A percentile compares a stretch with the other conserved stretches of the same genome.
Evolutionary conservation across 2,888 invertebrate species (phyloP).

Genomic region (Cyaniris semiargus): DNA sequence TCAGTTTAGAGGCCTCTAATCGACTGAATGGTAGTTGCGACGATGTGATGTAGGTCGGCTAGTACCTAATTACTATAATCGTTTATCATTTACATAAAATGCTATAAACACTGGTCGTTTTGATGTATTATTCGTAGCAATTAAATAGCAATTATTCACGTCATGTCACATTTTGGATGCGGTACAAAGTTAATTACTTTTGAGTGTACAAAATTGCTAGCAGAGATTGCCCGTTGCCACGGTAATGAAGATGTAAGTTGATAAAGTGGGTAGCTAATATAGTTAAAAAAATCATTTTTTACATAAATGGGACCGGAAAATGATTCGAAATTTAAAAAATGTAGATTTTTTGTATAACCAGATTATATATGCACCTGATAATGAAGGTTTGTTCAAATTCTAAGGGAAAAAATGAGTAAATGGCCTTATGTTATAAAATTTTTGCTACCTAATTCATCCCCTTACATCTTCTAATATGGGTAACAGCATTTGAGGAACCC

Average conservation of each 20-base stretch:
- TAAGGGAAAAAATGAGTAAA: too few species aligned
- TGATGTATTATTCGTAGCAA: conserved; percentile 17
- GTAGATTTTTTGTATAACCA: too few species aligned
- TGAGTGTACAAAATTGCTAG: not conserved
- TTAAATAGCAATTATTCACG: conserved; percentile 1
- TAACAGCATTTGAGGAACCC: too few species aligned
- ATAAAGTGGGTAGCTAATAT: too few species aligned
- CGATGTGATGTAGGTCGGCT: not conserved
- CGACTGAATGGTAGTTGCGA: not conserved
- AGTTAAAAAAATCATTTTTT: too few species aligned
- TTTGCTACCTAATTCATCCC: too few species aligned
- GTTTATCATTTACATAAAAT: not conserved
- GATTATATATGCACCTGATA: too few species aligned
- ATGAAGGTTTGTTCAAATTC: too few species aligned
- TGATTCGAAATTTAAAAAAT: too few species aligned
- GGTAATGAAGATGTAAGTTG: not conserved
- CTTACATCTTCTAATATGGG: too few species aligned
- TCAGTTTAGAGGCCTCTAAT: not conserved
- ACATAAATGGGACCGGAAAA: too few species aligned
- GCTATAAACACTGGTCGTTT: not conserved
- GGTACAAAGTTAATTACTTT: conserved; percentile 4
- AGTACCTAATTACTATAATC: conserved; percentile 12
- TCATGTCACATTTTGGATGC: not conserved
- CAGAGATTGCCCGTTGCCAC: not conserved
- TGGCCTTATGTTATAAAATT: too few species aligned